Evolutionary conservation across 2,888 invertebrate species (phyloP).

Genomic region (Acronicta alni): DNA sequence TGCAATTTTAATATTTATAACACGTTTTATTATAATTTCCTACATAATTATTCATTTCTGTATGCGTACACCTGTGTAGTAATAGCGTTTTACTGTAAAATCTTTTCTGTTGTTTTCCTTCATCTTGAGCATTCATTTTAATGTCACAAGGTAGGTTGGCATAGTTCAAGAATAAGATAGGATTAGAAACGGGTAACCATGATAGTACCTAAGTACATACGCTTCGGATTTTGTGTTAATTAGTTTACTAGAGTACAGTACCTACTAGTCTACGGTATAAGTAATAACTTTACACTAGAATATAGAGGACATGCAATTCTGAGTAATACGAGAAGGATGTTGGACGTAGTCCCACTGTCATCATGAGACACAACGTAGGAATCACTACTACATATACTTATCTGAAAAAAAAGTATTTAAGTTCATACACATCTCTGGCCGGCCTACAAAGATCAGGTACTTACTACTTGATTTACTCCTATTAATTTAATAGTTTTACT

Average conservation of each 20-base stretch:
- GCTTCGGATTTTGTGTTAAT: background rate
- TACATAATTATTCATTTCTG: slow-evolving; percentile 24
- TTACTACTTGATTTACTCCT: too few relatives aligned
- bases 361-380: too few relatives aligned
- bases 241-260: slow-evolving; percentile 24
- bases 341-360: slow-evolving; percentile 10
- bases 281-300: slow-evolving; percentile 21
- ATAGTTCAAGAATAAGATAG: slow-evolving; percentile 7
- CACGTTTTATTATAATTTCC: slow-evolving; percentile 14
- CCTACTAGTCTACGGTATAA: background rate
- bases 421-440: too few relatives aligned
- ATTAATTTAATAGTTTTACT: too few relatives aligned
- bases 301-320: slow-evolving; percentile 25
- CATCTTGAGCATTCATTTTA: slow-evolving; percentile 19
- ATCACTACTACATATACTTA: too few relatives aligned
- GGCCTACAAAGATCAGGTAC: too few relatives aligned
- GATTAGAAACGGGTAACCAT: slow-evolving; percentile 5
- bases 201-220: slow-evolving; percentile 9
- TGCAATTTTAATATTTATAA: background rate
- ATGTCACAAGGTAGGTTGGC: slow-evolving; percentile 21
- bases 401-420: background rate
- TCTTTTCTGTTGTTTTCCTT: slow-evolving; percentile 24
- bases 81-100: slow-evolving; percentile 27
- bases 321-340: slow-evolving; percentile 19
- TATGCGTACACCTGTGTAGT: slow-evolving; percentile 1